A percentile compares a stretch with the other conserved stretches of the same genome.
Conservation (phyloP, 2,113 vertebrate species). For the Motacilla alba region DNA sequence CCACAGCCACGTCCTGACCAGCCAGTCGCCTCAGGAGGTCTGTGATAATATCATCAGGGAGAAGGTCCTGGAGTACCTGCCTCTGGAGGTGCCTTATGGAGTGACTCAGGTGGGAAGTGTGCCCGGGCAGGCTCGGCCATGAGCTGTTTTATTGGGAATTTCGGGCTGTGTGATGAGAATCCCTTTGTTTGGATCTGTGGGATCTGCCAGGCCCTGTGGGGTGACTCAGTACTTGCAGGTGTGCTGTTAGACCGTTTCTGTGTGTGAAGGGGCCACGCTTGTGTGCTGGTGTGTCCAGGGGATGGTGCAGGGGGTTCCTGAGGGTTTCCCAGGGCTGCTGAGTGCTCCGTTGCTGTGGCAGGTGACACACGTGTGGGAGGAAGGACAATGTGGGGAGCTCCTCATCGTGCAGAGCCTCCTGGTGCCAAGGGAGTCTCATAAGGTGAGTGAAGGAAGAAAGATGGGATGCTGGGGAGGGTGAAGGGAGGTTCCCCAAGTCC, state of each 20-base stretch:
- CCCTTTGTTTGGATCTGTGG: neutral
- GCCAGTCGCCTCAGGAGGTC: constrained; percentile 86
- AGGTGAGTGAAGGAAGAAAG: constrained; percentile 74
- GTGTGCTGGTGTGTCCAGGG: accelerated
- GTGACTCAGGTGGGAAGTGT: constrained; percentile 81
- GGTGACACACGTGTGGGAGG: constrained; percentile 84
- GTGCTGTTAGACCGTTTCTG: neutral
- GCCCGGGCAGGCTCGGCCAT: neutral
- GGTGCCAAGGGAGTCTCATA: constrained; percentile 83
- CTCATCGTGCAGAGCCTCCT: constrained; percentile 82
- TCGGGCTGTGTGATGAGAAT: accelerated
- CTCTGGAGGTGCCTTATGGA: constrained; percentile 88
- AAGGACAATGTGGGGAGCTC: constrained; percentile 79
- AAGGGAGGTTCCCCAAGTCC: neutral
- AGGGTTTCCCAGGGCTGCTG: neutral
- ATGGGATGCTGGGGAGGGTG: accelerated
- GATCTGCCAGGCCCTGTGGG: neutral
- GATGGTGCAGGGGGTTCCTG: neutral
- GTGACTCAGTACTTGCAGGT: neutral
- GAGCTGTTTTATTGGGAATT: neutral
- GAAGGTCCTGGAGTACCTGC: constrained; percentile 88
- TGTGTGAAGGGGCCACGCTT: no score
- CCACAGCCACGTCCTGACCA: constrained; percentile 90
- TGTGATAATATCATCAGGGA: constrained; percentile 86
- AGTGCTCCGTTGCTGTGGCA: constrained; percentile 17